phyloP scores from a whole-genome alignment of 2,888 invertebrate species.

The Nymphalis urticae region DNA sequence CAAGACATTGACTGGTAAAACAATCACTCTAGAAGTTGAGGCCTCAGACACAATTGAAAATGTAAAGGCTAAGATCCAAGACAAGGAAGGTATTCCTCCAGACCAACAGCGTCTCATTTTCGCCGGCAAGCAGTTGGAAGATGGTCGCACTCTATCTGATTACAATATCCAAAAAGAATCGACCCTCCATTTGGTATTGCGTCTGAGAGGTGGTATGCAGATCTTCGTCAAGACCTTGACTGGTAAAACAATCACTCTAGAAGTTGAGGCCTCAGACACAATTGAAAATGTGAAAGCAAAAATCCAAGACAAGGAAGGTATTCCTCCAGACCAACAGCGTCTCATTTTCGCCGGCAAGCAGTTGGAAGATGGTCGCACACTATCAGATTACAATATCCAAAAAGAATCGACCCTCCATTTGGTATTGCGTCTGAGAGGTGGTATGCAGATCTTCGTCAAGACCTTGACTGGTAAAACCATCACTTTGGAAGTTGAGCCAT shows the following conservation, averaged over 20 bases:
- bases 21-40: conserved; percentile 31
- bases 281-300: conserved; percentile 41
- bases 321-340: conserved; percentile 50
- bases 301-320: conserved; percentile 42
- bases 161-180: conserved; percentile 62
- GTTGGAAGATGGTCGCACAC: conserved; percentile 52
- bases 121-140: conserved; percentile 51
- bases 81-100: conserved; percentile 50
- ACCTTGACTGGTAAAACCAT: conserved; percentile 80
- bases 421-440: conserved; percentile 49
- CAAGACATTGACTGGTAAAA: conserved; percentile 48
- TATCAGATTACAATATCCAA: conserved; percentile 50
- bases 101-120: conserved; percentile 52
- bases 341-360: conserved; percentile 50
- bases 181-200: conserved; percentile 50
- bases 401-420: conserved; percentile 53
- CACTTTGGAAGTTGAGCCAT: conserved; percentile 78
- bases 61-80: conserved; percentile 40
- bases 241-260: conserved; percentile 55
- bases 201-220: conserved; percentile 55
- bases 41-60: conserved; percentile 50
- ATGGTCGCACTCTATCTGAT: conserved; percentile 55
- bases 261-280: conserved; percentile 72
- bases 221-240: conserved; percentile 53
- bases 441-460: conserved; percentile 39